Evolutionary conservation across 2,888 invertebrate genomes (phyloP).

Genomic region (Troilus luridus): DNA sequence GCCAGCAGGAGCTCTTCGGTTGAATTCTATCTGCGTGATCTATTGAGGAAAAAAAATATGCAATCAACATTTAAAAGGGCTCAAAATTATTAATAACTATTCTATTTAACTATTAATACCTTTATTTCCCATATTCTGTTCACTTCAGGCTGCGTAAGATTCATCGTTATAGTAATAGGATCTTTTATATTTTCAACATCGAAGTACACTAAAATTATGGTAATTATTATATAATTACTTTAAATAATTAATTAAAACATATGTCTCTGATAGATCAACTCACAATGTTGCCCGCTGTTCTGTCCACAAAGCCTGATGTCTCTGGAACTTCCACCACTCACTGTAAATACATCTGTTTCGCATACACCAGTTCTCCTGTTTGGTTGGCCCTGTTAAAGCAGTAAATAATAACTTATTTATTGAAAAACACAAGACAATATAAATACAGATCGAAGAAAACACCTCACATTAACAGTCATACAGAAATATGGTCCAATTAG

Average conservation of each 20-base stretch:
- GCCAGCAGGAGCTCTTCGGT: slow-evolving; percentile 81
- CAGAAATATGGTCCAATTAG: too few species aligned
- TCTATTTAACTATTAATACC: slow-evolving; percentile 63
- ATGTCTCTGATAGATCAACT: slow-evolving; percentile 68
- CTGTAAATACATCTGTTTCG: slow-evolving; percentile 78
- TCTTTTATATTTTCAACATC: slow-evolving; percentile 75
- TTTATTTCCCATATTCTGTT: slow-evolving; percentile 83
- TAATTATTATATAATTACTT: neutral
- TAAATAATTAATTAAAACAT: neutral
- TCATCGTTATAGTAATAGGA: slow-evolving; percentile 71
- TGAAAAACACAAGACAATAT: too few species aligned
- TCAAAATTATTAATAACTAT: neutral
- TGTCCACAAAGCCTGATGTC: slow-evolving; percentile 82
- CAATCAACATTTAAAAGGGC: neutral
- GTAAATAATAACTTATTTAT: too few species aligned
- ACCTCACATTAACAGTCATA: too few species aligned
- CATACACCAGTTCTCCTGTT: slow-evolving; percentile 84
- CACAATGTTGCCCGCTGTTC: slow-evolving; percentile 88
- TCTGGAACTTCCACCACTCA: slow-evolving; percentile 74
- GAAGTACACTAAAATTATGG: slow-evolving; percentile 75
- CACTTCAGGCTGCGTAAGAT: slow-evolving; percentile 76
- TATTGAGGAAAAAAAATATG: slow-evolving; percentile 67
- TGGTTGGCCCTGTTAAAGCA: slow-evolving; percentile 79
- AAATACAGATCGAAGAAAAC: too few species aligned
- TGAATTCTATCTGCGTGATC: slow-evolving; percentile 83